Conservation (phyloP, 2,113 vertebrate species). For the Muntiacus muntjak region DNA sequence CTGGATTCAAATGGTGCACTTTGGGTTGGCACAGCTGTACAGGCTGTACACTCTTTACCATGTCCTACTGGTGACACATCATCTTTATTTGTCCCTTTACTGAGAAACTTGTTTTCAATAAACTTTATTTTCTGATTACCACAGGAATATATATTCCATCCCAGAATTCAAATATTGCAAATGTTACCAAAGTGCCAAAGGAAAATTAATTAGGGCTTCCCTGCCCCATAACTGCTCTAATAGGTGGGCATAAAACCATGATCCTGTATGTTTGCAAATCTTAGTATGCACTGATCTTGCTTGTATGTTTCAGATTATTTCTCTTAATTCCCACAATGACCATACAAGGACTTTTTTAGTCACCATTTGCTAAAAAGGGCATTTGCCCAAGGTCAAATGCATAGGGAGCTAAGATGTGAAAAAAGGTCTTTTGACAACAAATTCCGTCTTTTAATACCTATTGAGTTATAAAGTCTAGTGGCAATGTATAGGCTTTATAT, state of each 20-base stretch:
- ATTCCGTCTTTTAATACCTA: neutral
- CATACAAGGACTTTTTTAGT: neutral
- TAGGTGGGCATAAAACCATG: neutral
- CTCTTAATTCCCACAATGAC: neutral
- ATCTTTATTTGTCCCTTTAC: fast-evolving
- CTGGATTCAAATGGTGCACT: neutral
- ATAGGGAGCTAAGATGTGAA: neutral
- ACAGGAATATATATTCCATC: neutral
- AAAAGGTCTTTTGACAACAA: neutral
- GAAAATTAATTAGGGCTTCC: neutral
- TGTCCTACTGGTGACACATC: fast-evolving
- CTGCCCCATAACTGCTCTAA: neutral
- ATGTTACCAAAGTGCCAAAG: neutral
- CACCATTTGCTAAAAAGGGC: neutral
- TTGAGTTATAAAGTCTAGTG: neutral
- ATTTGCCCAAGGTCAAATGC: neutral
- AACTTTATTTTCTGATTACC: neutral
- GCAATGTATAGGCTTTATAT: neutral
- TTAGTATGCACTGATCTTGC: neutral
- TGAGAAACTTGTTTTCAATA: neutral
- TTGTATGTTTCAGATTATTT: neutral
- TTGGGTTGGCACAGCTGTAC: neutral
- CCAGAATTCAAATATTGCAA: neutral
- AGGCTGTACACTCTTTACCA: fast-evolving
- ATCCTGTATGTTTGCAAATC: neutral